A percentile compares a stretch with the other conserved stretches of the same genome.
These are phyloP conservation scores for Lophura nycthemera DNA, from an alignment of 2,113 vertebrate species.

Conservation along the genomic window DNA sequence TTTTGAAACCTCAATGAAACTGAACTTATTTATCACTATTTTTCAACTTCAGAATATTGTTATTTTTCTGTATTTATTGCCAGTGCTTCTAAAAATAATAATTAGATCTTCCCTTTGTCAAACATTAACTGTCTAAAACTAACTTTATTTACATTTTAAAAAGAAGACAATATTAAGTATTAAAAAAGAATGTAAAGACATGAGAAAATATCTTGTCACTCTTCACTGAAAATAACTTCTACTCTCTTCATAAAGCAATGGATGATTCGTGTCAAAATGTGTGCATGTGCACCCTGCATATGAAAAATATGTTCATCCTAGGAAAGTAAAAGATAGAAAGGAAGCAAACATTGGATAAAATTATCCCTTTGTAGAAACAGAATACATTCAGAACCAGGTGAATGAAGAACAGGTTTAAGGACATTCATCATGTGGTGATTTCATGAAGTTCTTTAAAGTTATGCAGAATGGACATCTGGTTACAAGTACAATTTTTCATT, in stretches of 20 bases:
- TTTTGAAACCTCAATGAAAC: neutral
- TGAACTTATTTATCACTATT: neutral
- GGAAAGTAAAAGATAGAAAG: neutral
- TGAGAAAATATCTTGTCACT: neutral
- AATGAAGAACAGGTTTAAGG: neutral
- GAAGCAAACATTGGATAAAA: neutral
- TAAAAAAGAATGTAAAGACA: neutral
- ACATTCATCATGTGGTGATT: fast-evolving
- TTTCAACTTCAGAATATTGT: neutral
- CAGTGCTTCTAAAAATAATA: neutral
- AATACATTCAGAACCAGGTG: neutral
- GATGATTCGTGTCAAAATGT: neutral
- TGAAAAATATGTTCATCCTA: neutral
- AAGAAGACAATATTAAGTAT: neutral
- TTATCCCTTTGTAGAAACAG: neutral
- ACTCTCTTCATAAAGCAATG: neutral
- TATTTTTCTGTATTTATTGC: neutral
- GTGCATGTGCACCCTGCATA: neutral
- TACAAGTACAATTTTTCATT: neutral
- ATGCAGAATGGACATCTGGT: neutral
- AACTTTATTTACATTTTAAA: neutral
- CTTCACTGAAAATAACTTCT: neutral
- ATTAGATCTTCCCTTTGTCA: neutral
- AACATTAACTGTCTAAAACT: neutral
- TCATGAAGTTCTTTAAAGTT: neutral